Evolutionary conservation across 2,888 invertebrate species (phyloP), one percentile per base, ranked within the genome.

Genomic region (Tanaodytes sp.): DNA sequence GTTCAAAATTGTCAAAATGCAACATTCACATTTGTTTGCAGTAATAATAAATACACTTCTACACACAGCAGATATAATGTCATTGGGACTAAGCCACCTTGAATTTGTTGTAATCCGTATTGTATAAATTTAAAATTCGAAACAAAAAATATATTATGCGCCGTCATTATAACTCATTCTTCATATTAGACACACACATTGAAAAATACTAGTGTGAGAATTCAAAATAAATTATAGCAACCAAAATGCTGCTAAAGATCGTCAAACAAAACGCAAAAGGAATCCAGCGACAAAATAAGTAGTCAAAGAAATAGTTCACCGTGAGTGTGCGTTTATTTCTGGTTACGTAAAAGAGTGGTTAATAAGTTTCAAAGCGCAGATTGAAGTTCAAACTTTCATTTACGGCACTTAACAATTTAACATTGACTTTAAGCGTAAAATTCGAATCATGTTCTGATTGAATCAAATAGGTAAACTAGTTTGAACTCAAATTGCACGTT

Each of bases 241-340:
- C 14, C 36, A 59, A 48, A 65, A 51, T 51, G 68, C 48, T 59
- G 42, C 48, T 54, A 63, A 58, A 15, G 18, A 64, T 64, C 36
- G 30, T 43, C 37, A 57, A 55, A 40, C 9, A n/a, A 62, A 62
- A 64, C 43, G 64, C 46, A 61, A 43, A 64, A 51, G 59, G 52
- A 52, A 66, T 65, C 65, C 71, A 71, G 66, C 71, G 65, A 71
- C 71, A 66, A 54, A 71, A 66, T 71, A 71, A 66, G 40, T 63
- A 63, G 55, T 66, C 49, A 63, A 71, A 62, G 65, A 71, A 71
- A 58, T 45, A 43, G 51, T 71, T 62, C 23, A 49, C 46, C 64
- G 43, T 71, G 65, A 51, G 66, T 58, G 61, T 65, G 69, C 54
- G 36, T 48, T 64, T 55, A 65, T 30, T 52, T 48, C n/a, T n/a